A percentile compares a stretch with the other conserved stretches of the same genome.
Conservation (phyloP, 2,888 invertebrate genomes). For the Tetragonula carbonaria region DNA sequence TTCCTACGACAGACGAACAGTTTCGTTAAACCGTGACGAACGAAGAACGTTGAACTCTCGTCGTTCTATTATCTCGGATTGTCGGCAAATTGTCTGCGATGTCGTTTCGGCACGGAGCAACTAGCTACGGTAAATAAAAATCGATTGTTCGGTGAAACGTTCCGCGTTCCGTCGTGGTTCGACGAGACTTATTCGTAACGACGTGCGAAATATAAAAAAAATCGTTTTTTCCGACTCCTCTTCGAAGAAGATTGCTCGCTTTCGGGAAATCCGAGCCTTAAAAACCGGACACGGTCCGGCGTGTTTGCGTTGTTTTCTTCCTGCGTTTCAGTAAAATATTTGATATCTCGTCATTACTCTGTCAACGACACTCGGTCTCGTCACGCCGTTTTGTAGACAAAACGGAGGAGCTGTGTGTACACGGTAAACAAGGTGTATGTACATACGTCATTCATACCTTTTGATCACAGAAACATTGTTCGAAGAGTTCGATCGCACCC, state of each 20-base stretch:
- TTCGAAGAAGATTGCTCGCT: not conserved
- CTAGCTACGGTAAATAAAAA: conserved; percentile 28
- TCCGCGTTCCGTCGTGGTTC: conserved; percentile 9
- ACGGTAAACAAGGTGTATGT: conserved; percentile 53
- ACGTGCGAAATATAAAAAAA: not conserved
- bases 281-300: conserved; percentile 16
- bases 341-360: conserved; percentile 57
- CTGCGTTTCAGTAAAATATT: conserved; percentile 63
- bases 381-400: conserved; percentile 41
- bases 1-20: too few relatives aligned
- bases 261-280: not conserved
- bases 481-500: conserved; percentile 6
- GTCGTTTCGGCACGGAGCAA: conserved; percentile 2
- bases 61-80: conserved; percentile 37
- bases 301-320: conserved; percentile 8
- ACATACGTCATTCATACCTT: conserved; percentile 55
- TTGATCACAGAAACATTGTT: conserved; percentile 59
- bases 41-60: not conserved
- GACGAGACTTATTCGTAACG: not conserved
- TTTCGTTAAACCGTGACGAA: conserved; percentile 19
- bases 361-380: conserved; percentile 53
- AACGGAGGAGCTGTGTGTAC: conserved; percentile 49
- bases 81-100: conserved; percentile 52
- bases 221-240: not conserved
- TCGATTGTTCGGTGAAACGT: conserved; percentile 40